A percentile compares a stretch with the other conserved stretches of the same genome.
Conservation (phyloP, 2,888 invertebrate genomes). For the Desoria tigrina region DNA sequence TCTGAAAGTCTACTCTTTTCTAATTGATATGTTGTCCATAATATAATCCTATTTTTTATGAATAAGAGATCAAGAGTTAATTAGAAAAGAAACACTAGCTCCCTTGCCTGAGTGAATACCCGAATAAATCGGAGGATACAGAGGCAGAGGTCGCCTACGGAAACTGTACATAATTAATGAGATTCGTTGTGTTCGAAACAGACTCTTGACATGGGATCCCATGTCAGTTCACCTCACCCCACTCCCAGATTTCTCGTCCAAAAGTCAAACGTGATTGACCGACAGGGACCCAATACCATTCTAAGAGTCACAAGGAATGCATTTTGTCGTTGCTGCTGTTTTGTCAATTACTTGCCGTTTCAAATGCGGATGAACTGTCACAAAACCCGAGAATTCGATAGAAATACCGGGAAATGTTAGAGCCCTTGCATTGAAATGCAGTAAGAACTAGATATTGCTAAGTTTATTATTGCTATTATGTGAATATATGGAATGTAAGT, state of each 20-base stretch:
- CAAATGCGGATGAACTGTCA: too few species aligned
- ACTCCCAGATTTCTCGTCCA: background rate
- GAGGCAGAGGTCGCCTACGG: too few species aligned
- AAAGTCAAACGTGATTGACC: background rate
- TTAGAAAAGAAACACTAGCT: too few species aligned
- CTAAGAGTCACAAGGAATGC: conserved; percentile 45
- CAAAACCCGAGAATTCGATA: background rate
- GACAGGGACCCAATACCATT: conserved; percentile 30
- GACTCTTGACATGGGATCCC: conserved; percentile 40
- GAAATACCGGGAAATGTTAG: background rate
- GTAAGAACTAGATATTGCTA: background rate
- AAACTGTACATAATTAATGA: too few species aligned
- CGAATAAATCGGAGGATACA: too few species aligned
- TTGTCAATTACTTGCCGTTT: too few species aligned
- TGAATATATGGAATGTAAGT: background rate
- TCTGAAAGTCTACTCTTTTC: too few species aligned
- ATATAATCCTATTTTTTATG: too few species aligned
- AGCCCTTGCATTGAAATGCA: background rate
- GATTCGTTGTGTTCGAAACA: conserved; percentile 45
- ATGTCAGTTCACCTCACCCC: background rate
- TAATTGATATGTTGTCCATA: too few species aligned
- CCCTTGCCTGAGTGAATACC: too few species aligned
- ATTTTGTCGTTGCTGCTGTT: conserved; percentile 40
- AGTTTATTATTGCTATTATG: background rate
- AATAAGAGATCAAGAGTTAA: too few species aligned